These are phyloP conservation scores for Phania funesta DNA, from an alignment of 2,888 invertebrate species.

Conservation along the genomic window DNA sequence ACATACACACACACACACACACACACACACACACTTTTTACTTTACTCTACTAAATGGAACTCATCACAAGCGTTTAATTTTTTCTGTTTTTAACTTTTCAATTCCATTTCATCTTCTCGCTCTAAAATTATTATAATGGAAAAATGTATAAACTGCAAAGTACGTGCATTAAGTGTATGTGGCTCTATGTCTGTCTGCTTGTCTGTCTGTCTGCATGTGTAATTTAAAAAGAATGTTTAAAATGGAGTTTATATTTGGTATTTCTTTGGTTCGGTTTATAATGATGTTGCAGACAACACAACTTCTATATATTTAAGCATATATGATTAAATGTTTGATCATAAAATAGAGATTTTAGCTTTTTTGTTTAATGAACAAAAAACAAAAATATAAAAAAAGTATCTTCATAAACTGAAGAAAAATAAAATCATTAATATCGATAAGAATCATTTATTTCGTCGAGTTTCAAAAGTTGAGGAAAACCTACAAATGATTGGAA, in stretches of 20 bases:
- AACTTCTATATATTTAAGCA: constrained; percentile 18
- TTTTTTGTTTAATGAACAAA: constrained; percentile 38
- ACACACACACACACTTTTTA: neutral
- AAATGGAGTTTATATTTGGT: constrained; percentile 50
- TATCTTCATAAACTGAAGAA: constrained; percentile 17
- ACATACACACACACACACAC: neutral
- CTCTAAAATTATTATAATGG: constrained; percentile 48
- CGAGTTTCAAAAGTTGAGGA: constrained; percentile 12
- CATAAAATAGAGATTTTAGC: constrained; percentile 47
- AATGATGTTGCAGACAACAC: constrained; percentile 42
- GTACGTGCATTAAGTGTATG: constrained; percentile 1
- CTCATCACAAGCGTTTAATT: constrained; percentile 54
- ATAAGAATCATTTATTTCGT: constrained; percentile 57
- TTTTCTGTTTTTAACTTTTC: constrained; percentile 4
- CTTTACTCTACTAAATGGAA: constrained; percentile 53
- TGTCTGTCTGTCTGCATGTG: neutral
- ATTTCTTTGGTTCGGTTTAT: constrained; percentile 5
- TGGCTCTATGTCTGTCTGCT: neutral
- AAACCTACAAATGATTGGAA: neutral
- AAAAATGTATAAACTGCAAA: constrained; percentile 12
- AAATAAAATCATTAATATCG: constrained; percentile 50
- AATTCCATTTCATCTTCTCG: constrained; percentile 10
- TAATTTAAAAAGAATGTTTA: constrained; percentile 44
- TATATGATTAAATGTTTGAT: constrained; percentile 63
- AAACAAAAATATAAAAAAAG: neutral